A percentile compares a stretch with the other conserved stretches of the same genome.
Conservation (phyloP, 23 tunicate species). For the Phallusia fumigata region DNA sequence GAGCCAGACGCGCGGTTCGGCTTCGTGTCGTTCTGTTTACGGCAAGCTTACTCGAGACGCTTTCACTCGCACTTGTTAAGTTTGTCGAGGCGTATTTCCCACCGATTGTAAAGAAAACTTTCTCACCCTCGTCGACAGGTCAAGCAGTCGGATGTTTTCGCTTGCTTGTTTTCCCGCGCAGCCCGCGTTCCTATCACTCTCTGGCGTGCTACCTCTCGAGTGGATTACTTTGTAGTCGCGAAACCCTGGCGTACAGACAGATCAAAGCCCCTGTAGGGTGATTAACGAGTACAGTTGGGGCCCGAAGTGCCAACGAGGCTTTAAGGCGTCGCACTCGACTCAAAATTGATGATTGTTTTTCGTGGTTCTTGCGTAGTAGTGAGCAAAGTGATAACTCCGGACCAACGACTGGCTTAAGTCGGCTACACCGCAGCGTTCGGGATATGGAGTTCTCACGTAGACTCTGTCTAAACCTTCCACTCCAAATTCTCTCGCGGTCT, state of each 20-base stretch:
- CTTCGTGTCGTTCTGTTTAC: too few relatives aligned
- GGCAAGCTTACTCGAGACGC: too few relatives aligned
- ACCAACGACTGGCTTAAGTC: too few relatives aligned
- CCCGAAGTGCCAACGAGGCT: neutral
- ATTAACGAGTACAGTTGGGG: neutral
- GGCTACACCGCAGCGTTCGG: neutral
- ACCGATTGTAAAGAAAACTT: neutral
- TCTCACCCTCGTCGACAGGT: neutral
- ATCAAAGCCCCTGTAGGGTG: constrained; percentile 7
- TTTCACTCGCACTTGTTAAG: too few relatives aligned
- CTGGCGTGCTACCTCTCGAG: too few relatives aligned
- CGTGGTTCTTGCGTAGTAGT: neutral
- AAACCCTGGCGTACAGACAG: neutral
- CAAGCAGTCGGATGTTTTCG: constrained; percentile 7
- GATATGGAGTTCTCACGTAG: neutral
- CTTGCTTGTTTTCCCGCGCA: neutral
- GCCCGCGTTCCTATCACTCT: too few relatives aligned
- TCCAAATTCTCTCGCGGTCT: neutral
- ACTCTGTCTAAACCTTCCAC: neutral
- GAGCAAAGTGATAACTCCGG: neutral
- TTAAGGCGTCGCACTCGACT: neutral
- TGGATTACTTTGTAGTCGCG: too few relatives aligned
- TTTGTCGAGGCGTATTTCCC: neutral
- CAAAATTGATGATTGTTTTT: neutral
- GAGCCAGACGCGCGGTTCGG: too few relatives aligned